Evolutionary conservation across 2,888 invertebrate genomes (phyloP), one percentile per base, ranked within the genome.

Genomic region (Alloscopus bannaensis): DNA sequence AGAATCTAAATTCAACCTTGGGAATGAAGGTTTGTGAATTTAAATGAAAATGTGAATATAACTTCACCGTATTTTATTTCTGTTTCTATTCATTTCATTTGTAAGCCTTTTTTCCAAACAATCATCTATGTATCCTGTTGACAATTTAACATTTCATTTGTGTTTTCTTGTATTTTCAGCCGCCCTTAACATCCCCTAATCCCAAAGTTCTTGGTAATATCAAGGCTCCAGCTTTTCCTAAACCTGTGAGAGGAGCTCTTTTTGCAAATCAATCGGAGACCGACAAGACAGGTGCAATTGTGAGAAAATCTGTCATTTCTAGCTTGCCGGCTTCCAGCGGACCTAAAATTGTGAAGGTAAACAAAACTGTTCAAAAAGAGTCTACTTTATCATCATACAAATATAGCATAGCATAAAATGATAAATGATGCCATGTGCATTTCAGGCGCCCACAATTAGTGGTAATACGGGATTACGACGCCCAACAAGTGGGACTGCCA

Each of bases 1-100:
- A 69, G 36, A 80, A 60, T 29, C 36, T 75, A 0, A 66, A 66
- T 20, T 62, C 65, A 3, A 52, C 71, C 4, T 75, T 68, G 26
- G 68, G 50, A 42, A 22, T 52, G 4, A 72, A 65, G 65, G 65
- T 65, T 55, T 31, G n/a, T n/a, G n/a, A 8, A 42, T 22, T 45
- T 47, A 22, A 31, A n/a, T 31, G 28, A 20, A 59, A 59, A n/a
- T 18, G 18, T 3, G 4, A 28, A 11, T 29, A n/a, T 18, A 28
- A 24, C n/a, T n/a, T n/a, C n/a, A n/a, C n/a, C n/a, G n/a, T n/a
- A n/a, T n/a, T n/a, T n/a, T n/a, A n/a, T n/a, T n/a, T n/a, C n/a
- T n/a, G 65, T 47, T 3, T n/a, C 4, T 13, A 65, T 42, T 40
- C 62, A 40, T 22, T 45, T 8, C 24, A 24, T 4, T 28, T 47